Evolutionary conservation across 2,113 vertebrate genomes (phyloP), one percentile per base, ranked within the genome.

Genomic region (Struthidea cinerea): DNA sequence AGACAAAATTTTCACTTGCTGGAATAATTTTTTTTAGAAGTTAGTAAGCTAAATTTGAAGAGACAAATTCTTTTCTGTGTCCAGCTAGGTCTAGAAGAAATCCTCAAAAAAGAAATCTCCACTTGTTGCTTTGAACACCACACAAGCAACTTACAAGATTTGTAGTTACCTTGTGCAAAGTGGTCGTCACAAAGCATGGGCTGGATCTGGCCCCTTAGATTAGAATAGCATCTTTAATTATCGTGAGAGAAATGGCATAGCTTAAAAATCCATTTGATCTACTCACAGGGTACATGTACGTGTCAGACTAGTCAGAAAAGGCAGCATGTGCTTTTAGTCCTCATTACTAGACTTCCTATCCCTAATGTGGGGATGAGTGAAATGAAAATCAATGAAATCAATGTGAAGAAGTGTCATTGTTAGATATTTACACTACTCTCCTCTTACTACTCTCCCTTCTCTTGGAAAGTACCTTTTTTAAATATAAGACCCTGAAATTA

Each of bases 241-340:
- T 37, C 70, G 15, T 46, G 50, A 74, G 84, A 57, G 22, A 85
- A 80, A 59, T 22, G 4, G 4, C 57, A 73, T 22, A 21, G 27
- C n/a, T 86, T 64, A 75, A 79, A 92, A 71, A 39, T 30, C 27
- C 23, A 35, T 47, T 55, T 44, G 47, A 18, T 76, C 32, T 16
- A 75, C 39, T 41, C 52, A 20, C 0, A 49, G 57, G 24, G 11
- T 32, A 21, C 33, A 18, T 3, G 1, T 0, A 0, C 1, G 1
- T 4, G 21, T 33, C 76, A 73, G 87, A 56, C 12, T 19, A 18
- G 35, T 59, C 24, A 87, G 77, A 52, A 84, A 69, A 81, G 24
- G n/a, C 33, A 82, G 35, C 9, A 3, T 26, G 12, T 90, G 39
- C 22, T 71, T 75, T 55, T 19, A 50, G 33, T 68, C 33, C 75